Conservation (phyloP, 2,888 invertebrate species). For the Coremacera marginata region DNA sequence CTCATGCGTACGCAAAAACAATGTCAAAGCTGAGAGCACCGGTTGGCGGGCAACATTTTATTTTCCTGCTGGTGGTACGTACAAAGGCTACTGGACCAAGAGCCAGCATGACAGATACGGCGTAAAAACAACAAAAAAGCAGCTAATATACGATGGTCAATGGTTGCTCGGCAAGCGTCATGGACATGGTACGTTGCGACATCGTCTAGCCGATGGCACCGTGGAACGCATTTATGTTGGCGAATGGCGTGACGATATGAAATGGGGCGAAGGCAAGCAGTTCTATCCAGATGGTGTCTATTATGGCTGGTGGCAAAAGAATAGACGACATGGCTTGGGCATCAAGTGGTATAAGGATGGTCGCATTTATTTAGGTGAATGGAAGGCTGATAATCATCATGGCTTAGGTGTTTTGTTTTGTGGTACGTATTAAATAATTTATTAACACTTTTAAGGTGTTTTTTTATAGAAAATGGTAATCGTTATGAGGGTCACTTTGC, state of each 20-base stretch:
- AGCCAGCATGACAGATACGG: constrained; percentile 61
- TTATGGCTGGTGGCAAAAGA: constrained; percentile 62
- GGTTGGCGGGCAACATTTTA: constrained; percentile 58
- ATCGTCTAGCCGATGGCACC: constrained; percentile 54
- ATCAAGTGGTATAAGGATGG: constrained; percentile 65
- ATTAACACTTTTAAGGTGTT: background rate
- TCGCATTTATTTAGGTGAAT: constrained; percentile 64
- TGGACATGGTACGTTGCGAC: constrained; percentile 62
- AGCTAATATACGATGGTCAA: constrained; percentile 63
- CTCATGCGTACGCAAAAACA: constrained; percentile 42
- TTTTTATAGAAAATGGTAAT: constrained; percentile 61
- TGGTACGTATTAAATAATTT: constrained; percentile 49
- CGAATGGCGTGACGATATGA: constrained; percentile 60
- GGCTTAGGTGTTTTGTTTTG: constrained; percentile 64
- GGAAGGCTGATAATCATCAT: constrained; percentile 60
- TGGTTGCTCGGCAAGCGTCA: constrained; percentile 61
- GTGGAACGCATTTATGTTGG: constrained; percentile 61
- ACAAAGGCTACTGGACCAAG: constrained; percentile 59
- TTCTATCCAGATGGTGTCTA: constrained; percentile 62
- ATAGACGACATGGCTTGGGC: constrained; percentile 63
- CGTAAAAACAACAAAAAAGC: constrained; percentile 52
- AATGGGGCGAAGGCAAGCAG: constrained; percentile 66
- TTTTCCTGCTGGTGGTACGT: constrained; percentile 58
- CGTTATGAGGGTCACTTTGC: constrained; percentile 66
- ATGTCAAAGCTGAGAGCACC: constrained; percentile 49